Percentiles rank a stretch among this genome's conserved stretches.
Conservation (phyloP, 2,888 invertebrate genomes). For the Ceraclea dissimilis region DNA sequence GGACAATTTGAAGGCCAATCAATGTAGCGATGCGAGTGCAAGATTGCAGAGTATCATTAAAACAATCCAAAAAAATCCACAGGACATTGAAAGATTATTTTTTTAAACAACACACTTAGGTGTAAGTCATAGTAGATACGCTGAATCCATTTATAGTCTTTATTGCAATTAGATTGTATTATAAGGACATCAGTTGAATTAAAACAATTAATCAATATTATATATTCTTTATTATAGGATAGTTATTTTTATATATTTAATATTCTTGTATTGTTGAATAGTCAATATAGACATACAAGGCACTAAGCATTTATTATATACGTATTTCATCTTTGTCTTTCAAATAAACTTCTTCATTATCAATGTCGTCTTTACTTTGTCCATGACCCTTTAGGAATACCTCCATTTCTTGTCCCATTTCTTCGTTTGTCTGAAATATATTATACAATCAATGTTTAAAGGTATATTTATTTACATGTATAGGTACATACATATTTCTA, state of each 20-base stretch:
- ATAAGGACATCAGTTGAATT: too few relatives aligned
- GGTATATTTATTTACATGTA: too few relatives aligned
- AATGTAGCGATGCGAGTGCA: not conserved
- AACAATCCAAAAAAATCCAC: slow-evolving; percentile 1
- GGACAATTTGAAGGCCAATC: not conserved
- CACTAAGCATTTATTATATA: too few relatives aligned
- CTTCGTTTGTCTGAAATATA: slow-evolving; percentile 17
- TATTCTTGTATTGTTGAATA: slow-evolving; percentile 7
- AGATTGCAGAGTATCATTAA: slow-evolving; percentile 3
- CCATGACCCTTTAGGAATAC: slow-evolving; percentile 3
- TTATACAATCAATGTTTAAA: too few relatives aligned
- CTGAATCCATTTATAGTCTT: too few relatives aligned
- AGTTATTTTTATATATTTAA: slow-evolving; percentile 7
- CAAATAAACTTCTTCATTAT: too few relatives aligned
- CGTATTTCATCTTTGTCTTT: too few relatives aligned
- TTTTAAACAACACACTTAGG: too few relatives aligned
- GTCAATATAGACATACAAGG: not conserved
- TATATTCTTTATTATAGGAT: slow-evolving; percentile 22
- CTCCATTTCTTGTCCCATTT: slow-evolving; percentile 21
- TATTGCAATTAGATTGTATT: slow-evolving; percentile 16
- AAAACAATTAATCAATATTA: too few relatives aligned
- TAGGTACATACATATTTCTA: too few relatives aligned
- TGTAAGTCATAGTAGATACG: too few relatives aligned
- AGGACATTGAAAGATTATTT: not conserved
- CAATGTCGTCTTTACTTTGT: too few relatives aligned